Percentiles rank a stretch among this genome's conserved stretches.
Conservation (phyloP, 2,113 vertebrate species). For the Ellobius talpinus region DNA sequence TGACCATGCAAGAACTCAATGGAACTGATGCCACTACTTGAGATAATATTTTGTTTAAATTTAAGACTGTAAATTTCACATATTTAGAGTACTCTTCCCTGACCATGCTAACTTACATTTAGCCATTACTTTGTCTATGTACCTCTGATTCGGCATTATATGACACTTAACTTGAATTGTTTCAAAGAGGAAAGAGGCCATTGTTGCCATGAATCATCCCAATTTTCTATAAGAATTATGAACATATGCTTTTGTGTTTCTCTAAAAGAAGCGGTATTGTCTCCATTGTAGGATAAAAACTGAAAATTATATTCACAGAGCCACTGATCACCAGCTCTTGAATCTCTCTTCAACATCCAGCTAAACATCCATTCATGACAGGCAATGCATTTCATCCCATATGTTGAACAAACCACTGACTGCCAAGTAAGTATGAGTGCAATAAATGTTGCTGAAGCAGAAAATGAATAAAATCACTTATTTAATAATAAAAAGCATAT, state of each 20-base stretch:
- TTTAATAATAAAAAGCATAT: background rate
- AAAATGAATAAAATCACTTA: background rate
- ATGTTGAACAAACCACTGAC: background rate
- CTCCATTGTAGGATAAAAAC: background rate
- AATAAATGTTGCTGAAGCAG: background rate
- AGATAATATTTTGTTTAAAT: background rate
- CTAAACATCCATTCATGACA: accelerated
- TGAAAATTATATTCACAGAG: background rate
- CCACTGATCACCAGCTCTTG: background rate
- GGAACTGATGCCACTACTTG: background rate
- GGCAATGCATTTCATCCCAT: background rate
- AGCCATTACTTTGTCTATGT: background rate
- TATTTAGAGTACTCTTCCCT: background rate
- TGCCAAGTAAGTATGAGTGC: background rate
- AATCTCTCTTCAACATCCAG: background rate
- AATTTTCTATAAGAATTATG: background rate
- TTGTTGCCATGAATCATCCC: background rate
- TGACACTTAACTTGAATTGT: background rate
- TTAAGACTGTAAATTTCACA: background rate
- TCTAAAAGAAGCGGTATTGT: background rate
- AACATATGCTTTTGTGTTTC: background rate
- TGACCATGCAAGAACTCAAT: background rate
- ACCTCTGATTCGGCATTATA: background rate
- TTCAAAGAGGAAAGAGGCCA: background rate
- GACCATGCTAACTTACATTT: background rate